Evolutionary conservation across 2,888 invertebrate genomes (phyloP), one percentile per base, ranked within the genome.

Genomic region (Lampropteryx suffumata): DNA sequence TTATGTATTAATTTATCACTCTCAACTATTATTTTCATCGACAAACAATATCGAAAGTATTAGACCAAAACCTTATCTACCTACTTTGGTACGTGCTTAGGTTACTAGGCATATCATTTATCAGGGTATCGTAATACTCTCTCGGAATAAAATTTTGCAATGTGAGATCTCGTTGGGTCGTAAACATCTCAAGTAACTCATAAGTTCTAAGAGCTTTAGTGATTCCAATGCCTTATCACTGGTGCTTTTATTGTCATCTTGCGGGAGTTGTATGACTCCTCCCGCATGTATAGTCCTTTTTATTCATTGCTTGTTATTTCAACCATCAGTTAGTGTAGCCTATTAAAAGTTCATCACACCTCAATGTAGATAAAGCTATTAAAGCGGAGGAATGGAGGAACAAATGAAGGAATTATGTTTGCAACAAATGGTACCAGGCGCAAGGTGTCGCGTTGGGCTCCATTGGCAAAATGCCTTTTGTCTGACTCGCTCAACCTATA

Each of bases 391-490:
- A 14, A 14, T 10, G 8, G 7, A 28, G 6, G 5, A 7, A 7
- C 6, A 5, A 24, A 24, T 7, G 1, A 24, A 5, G 1, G 5
- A 2, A 2, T 4, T 24, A 24, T 24, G 24, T 6, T 17, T 41
- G 41, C 41, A 32, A 2, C 21, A 41, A 41, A 29, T 29, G 32
- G 41, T 41, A 41, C 41, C 41, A 40, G 14, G 10, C 29, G 17
- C 39, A 17, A 29, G 39, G 28, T 28, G 28, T 29, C 39, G 3
- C 39, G 7, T n/a, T 9, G 9, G 14, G 11, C 47, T 44, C 9
- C 41, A 35, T 49, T 48, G 50, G 47, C 45, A n/a, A 49, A 64
- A 61, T 59, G 48, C 55, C 52, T 47, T 45, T 48, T 45, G n/a
- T 43, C 17, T 51, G 53, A 54, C 37, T 50, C 34, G 36, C 11